Evolutionary conservation across 2,888 invertebrate genomes (phyloP).

Genomic region (Drosophila neutralis): DNA sequence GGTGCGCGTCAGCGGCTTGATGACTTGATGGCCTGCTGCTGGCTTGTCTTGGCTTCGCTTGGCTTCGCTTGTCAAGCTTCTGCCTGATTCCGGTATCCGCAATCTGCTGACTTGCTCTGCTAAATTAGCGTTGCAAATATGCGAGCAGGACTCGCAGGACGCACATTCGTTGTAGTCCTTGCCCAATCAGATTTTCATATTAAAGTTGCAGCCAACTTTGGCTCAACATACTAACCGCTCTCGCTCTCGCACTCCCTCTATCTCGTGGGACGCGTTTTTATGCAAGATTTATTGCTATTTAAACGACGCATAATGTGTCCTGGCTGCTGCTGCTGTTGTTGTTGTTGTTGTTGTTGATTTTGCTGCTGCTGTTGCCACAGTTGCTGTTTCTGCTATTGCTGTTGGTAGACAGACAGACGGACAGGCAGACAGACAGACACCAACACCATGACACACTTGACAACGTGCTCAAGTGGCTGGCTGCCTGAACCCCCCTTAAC

Average conservation of each 20-base stretch:
- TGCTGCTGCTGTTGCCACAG: slow-evolving; percentile 39
- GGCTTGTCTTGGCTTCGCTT: slow-evolving; percentile 39
- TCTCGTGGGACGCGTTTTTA: slow-evolving; percentile 66
- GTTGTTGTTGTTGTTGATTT: slow-evolving; percentile 28
- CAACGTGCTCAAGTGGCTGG: slow-evolving; percentile 78
- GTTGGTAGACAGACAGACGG: slow-evolving; percentile 49
- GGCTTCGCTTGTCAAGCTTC: slow-evolving; percentile 30
- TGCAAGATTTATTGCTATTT: slow-evolving; percentile 83
- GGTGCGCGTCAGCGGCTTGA: slow-evolving; percentile 44
- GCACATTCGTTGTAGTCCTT: slow-evolving; percentile 52
- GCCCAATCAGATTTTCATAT: slow-evolving; percentile 73
- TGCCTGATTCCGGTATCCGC: slow-evolving; percentile 29
- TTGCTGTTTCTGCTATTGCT: slow-evolving; percentile 38
- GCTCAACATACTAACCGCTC: slow-evolving; percentile 3
- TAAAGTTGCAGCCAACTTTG: slow-evolving; percentile 71
- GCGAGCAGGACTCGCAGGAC: slow-evolving; percentile 59
- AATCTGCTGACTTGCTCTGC: slow-evolving; percentile 70
- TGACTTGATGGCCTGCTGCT: slow-evolving; percentile 54
- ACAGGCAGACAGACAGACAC: slow-evolving; percentile 30
- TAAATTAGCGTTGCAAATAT: slow-evolving; percentile 83
- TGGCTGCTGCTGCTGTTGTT: slow-evolving; percentile 50
- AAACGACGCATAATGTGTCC: slow-evolving; percentile 79
- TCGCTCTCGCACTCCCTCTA: background rate
- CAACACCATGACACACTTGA: slow-evolving; percentile 63
- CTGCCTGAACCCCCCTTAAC: slow-evolving; percentile 25